phyloP scores from a whole-genome alignment of 2,888 invertebrate genomes.

The Micropterix aruncella region DNA sequence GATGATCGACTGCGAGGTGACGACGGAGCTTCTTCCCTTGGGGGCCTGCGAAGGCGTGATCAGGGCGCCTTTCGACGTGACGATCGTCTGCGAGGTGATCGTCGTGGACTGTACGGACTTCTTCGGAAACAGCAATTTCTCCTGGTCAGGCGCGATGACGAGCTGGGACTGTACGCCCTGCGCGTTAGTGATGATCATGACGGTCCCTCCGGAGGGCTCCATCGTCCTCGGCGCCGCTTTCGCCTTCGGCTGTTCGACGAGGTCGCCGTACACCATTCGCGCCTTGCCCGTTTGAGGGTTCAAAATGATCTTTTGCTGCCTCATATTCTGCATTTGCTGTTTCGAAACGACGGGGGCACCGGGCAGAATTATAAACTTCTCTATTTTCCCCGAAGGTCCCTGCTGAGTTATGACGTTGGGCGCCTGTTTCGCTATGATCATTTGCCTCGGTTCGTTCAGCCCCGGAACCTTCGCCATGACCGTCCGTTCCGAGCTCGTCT shows the following conservation, averaged over 20 bases:
- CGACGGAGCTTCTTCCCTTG: conserved; percentile 9
- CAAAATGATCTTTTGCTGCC: conserved; percentile 34
- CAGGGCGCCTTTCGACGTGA: conserved; percentile 6
- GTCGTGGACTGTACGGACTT: conserved; percentile 15
- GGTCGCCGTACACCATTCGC: conserved; percentile 27
- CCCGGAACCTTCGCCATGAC: not conserved
- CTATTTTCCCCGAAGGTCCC: conserved; percentile 19
- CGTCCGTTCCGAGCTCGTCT: conserved; percentile 33
- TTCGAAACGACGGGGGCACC: conserved; percentile 17
- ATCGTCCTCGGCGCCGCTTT: conserved; percentile 7
- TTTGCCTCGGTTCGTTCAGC: conserved; percentile 3
- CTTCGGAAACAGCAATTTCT: conserved; percentile 41
- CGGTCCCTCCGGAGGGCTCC: conserved; percentile 31
- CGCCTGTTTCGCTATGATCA: conserved; percentile 2
- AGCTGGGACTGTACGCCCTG: conserved; percentile 45
- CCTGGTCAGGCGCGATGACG: conserved; percentile 44
- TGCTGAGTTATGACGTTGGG: not conserved
- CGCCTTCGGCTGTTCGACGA: conserved; percentile 17
- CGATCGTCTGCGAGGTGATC: conserved; percentile 17
- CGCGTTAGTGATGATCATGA: conserved; percentile 49
- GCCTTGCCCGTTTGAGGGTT: conserved; percentile 35
- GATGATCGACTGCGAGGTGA: conserved; percentile 14
- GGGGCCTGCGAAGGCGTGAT: conserved; percentile 1
- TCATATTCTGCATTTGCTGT: conserved; percentile 20
- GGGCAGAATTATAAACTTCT: conserved; percentile 33